Evolutionary conservation across 2,888 invertebrate species (phyloP), one percentile per base, ranked within the genome.

Genomic region (Eurytoma adleriae): DNA sequence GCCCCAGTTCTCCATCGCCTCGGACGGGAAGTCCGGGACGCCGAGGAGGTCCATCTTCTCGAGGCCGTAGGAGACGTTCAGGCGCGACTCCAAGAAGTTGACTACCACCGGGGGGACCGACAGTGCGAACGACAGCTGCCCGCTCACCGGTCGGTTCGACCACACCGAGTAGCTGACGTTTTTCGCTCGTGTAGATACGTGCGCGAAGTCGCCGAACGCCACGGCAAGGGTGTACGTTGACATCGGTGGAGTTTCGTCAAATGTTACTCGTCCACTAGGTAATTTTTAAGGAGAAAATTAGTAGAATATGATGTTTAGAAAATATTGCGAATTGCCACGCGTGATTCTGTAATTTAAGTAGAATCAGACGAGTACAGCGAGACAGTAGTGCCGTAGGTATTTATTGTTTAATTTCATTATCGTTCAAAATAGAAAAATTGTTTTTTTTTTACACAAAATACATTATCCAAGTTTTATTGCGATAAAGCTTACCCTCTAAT

Each of bases 191-290:
- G 69, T 12, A 4, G 59, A 4, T 54, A 81, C 10, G 14, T 4
- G 92, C 0, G 92, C 91, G 87, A 96, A 96, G 87, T 96, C 95
- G 67, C 95, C 95, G 0, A 97, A 92, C n/a, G 95, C 93, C 87
- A 94, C 96, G 0, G 98, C 98, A 0, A 98, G 94, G 69, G 98
- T 91, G 88, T 98, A 99, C 0, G 98, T 98, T 1, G 97, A 97
- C 98, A 99, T 98, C 2, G 95, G 95, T 0, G 96, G 95, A 0
- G 96, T 95, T 80, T 93, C 93, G 83, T 94, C 91, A 88, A 95
- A 98, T 40, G 92, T 91, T 10, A 40, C 40, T 10, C 4, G 40
- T 40, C 40, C 40, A 10, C 40, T 40, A 10, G 10, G 10, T 40
- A 40, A 10, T 40, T 40, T 40, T 40, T 40, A 40, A 40, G 7